Evolutionary conservation across 2,888 invertebrate species (phyloP).

Genomic region (Tryphoninae sp.): DNA sequence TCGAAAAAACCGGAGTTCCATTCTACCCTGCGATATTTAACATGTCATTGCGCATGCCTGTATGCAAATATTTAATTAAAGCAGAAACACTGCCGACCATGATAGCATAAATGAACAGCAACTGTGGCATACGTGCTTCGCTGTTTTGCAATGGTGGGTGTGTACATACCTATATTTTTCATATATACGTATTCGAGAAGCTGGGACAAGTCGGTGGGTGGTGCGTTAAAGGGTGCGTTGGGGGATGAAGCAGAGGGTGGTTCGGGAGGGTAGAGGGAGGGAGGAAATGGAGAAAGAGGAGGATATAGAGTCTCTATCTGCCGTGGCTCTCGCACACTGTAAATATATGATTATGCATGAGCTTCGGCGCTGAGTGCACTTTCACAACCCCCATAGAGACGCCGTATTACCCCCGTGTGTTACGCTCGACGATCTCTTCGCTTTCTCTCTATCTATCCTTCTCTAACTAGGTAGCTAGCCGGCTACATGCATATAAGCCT

Average conservation of each 20-base stretch:
- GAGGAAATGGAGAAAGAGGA: slow-evolving; percentile 44
- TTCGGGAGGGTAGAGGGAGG: slow-evolving; percentile 46
- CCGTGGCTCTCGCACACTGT: slow-evolving; percentile 68
- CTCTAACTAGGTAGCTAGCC: slow-evolving; percentile 7
- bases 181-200: slow-evolving; percentile 32
- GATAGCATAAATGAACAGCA: slow-evolving; percentile 45
- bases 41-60: slow-evolving; percentile 64
- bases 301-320: slow-evolving; percentile 40
- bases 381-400: slow-evolving; percentile 69
- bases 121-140: slow-evolving; percentile 69
- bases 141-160: slow-evolving; percentile 24
- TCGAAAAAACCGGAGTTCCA: background rate
- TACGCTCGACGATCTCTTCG: slow-evolving; percentile 57
- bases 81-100: slow-evolving; percentile 59
- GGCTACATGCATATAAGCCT: slow-evolving; percentile 16
- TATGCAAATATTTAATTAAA: slow-evolving; percentile 79
- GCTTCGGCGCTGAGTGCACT: slow-evolving; percentile 76
- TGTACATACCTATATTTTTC: slow-evolving; percentile 5
- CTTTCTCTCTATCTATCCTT: slow-evolving; percentile 27
- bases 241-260: slow-evolving; percentile 53
- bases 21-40: background rate
- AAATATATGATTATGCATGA: slow-evolving; percentile 80
- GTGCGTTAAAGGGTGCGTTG: slow-evolving; percentile 35
- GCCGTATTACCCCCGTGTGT: slow-evolving; percentile 66
- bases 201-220: slow-evolving; percentile 57